Evolutionary conservation across 2,113 vertebrate species (phyloP).

Genomic region (Ochotona curzoniae): DNA sequence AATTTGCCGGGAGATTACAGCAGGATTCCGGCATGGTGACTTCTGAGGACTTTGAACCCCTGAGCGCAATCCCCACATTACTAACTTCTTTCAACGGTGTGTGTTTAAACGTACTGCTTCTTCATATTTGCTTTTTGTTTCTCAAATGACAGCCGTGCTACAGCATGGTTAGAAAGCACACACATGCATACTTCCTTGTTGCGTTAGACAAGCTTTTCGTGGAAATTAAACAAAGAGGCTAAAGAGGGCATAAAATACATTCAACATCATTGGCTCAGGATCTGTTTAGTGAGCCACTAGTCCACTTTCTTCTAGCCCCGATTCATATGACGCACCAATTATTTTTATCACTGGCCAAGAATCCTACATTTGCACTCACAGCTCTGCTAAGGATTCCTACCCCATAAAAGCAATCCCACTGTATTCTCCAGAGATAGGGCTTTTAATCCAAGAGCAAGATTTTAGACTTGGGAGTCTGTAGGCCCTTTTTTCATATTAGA

Average conservation of each 20-base stretch:
- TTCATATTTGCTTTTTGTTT: constrained; percentile 32
- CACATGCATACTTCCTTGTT: no score
- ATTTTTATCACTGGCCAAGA: background rate
- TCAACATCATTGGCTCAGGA: background rate
- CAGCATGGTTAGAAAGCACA: no score
- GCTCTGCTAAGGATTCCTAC: background rate
- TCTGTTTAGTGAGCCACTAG: background rate
- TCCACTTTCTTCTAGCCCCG: constrained; percentile 3
- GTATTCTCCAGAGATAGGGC: background rate
- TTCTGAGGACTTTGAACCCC: background rate
- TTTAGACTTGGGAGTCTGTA: background rate
- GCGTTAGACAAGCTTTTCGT: background rate
- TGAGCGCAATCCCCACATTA: background rate
- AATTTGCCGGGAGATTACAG: background rate
- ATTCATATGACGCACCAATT: background rate
- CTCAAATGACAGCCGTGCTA: background rate
- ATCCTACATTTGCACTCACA: background rate
- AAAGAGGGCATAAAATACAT: background rate
- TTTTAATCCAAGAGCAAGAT: background rate
- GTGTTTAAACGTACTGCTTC: background rate
- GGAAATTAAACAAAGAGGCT: background rate
- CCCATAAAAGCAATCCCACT: background rate
- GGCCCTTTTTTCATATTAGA: background rate
- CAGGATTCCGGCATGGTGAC: background rate
- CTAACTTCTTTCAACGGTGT: background rate